Evolutionary conservation across 2,797 vertebrate species (phyloP).

Genomic region (Fistularia tabacaria): DNA sequence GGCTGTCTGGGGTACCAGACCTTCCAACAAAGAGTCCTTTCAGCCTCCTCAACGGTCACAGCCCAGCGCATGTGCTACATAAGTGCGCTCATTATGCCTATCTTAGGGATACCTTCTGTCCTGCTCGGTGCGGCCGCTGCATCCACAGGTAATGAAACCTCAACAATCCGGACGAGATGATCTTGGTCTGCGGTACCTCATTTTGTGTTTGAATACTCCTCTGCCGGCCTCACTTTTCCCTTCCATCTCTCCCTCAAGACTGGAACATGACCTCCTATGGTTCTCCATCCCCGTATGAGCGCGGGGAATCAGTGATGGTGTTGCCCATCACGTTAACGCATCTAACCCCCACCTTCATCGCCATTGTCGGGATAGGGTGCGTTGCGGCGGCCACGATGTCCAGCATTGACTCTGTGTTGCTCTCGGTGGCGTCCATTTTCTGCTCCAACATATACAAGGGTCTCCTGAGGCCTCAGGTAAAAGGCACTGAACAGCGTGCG

Average conservation of each 20-base stretch:
- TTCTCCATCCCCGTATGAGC: conserved; percentile 31
- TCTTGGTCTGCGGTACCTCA: background rate
- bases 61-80: conserved; percentile 31
- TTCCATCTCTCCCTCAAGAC: conserved; percentile 17
- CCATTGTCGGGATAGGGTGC: conserved; percentile 36
- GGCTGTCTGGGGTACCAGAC: conserved; percentile 42
- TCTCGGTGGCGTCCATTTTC: conserved; percentile 51
- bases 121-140: conserved; percentile 40
- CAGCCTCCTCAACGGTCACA: conserved; percentile 29
- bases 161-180: background rate
- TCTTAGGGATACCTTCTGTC: conserved; percentile 26
- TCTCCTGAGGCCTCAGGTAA: conserved; percentile 35
- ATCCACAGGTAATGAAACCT: conserved; percentile 32
- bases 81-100: background rate
- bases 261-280: conserved; percentile 47
- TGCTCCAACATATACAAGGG: conserved; percentile 39
- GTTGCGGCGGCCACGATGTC: conserved; percentile 49
- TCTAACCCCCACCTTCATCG: conserved; percentile 31
- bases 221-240: no score
- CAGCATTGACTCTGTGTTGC: conserved; percentile 53
- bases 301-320: conserved; percentile 27
- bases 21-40: conserved; percentile 48
- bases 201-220: no score
- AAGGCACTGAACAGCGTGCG: background rate
- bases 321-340: conserved; percentile 29